A percentile compares a stretch with the other conserved stretches of the same genome.
phyloP scores from a whole-genome alignment of 2,888 invertebrate species.

The Tachystola acroxantha region DNA sequence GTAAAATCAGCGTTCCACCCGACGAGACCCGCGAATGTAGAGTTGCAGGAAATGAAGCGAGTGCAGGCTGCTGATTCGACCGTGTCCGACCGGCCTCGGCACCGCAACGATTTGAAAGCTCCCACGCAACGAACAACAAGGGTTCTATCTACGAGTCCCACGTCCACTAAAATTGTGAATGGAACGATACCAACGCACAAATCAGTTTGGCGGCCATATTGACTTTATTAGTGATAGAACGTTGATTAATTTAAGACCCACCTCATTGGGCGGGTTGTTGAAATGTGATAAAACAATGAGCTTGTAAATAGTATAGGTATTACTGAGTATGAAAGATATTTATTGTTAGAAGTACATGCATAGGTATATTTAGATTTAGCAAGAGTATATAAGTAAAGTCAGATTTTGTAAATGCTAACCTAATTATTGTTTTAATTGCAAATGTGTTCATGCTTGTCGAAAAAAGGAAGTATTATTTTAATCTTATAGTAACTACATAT shows the following conservation, averaged over 20 bases:
- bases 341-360: conserved; percentile 49
- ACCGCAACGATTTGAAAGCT: conserved; percentile 79
- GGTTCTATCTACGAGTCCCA: conserved; percentile 63
- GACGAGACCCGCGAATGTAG: conserved; percentile 78
- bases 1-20: conserved; percentile 87
- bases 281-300: conserved; percentile 76
- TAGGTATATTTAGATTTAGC: conserved; percentile 15
- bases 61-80: conserved; percentile 80
- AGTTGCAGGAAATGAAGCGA: conserved; percentile 73
- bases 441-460: conserved; percentile 63
- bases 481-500: neutral
- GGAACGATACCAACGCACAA: conserved; percentile 78
- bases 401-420: conserved; percentile 34
- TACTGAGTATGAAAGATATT: conserved; percentile 48
- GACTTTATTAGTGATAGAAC: conserved; percentile 42
- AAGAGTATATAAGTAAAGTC: neutral
- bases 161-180: conserved; percentile 78
- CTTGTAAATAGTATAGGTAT: conserved; percentile 69
- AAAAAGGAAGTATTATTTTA: conserved; percentile 7
- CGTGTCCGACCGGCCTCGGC: conserved; percentile 67
- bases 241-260: conserved; percentile 34
- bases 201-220: conserved; percentile 87
- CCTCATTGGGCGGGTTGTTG: conserved; percentile 40
- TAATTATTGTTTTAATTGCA: conserved; percentile 56
- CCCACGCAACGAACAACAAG: conserved; percentile 74